phyloP scores from a whole-genome alignment of 2,113 vertebrate species.

The Protobothrops flavoviridis region DNA sequence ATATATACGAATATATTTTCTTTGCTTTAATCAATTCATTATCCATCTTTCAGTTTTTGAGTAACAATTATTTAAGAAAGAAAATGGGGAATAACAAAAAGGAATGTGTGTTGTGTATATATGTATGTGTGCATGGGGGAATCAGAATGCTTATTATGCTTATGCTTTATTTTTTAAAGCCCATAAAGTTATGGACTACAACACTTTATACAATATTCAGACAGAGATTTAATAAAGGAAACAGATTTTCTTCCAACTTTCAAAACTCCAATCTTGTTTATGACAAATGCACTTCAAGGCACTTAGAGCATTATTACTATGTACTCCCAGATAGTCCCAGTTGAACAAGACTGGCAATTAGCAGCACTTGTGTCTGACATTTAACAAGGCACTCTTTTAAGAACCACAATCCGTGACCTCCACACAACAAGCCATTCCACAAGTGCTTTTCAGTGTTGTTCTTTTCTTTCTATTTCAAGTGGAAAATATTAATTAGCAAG shows the following conservation, averaged over 20 bases:
- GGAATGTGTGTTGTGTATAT: background rate
- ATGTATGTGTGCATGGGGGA: background rate
- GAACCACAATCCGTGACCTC: background rate
- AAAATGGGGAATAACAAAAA: background rate
- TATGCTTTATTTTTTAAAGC: background rate
- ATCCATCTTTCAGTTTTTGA: background rate
- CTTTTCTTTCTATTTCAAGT: slow-evolving; percentile 1
- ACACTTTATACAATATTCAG: background rate
- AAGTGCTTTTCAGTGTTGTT: slow-evolving; percentile 4
- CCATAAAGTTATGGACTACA: background rate
- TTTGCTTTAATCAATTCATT: background rate
- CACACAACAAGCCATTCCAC: background rate
- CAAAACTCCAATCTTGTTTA: background rate
- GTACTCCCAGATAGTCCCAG: background rate
- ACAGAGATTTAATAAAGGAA: background rate
- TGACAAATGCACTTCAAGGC: background rate
- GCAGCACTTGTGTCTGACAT: slow-evolving; percentile 18
- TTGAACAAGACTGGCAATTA: slow-evolving; percentile 31
- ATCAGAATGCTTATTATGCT: background rate
- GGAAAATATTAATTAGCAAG: slow-evolving; percentile 20
- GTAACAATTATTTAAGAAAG: background rate
- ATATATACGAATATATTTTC: background rate
- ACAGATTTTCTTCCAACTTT: background rate
- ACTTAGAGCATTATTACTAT: background rate
- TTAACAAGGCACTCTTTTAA: slow-evolving; percentile 25